phyloP scores from a whole-genome alignment of 30 jellyfish, hydroid and myxozoan genomes.

The Pelagia noctiluca region DNA sequence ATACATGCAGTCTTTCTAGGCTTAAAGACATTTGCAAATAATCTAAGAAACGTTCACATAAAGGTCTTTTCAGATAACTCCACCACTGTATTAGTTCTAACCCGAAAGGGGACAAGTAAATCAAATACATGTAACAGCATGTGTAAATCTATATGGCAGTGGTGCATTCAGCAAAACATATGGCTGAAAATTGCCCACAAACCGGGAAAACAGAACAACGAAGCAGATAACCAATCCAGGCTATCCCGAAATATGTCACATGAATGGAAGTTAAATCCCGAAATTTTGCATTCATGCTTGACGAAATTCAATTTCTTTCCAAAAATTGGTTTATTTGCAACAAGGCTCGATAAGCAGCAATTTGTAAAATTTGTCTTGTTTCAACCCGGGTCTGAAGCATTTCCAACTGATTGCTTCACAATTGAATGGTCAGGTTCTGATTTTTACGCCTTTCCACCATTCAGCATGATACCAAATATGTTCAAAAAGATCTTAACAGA shows the following conservation, averaged over 20 bases:
- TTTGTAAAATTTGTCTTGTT: background rate
- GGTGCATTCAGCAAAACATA: background rate
- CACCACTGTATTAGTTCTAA: slow-evolving; percentile 31
- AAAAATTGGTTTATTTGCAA: slow-evolving; percentile 43
- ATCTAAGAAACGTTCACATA: slow-evolving; percentile 1
- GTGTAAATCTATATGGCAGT: slow-evolving; percentile 6
- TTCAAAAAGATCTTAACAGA: background rate
- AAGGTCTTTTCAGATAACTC: slow-evolving; percentile 30
- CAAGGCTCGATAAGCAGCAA: slow-evolving; percentile 6
- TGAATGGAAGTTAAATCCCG: slow-evolving; percentile 36
- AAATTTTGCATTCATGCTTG: background rate
- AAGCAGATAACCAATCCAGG: slow-evolving; percentile 45
- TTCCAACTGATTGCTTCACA: background rate
- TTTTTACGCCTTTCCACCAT: slow-evolving; percentile 39
- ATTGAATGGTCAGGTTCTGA: background rate
- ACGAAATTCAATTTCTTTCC: background rate
- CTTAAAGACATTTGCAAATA: slow-evolving; percentile 13
- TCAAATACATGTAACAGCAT: background rate
- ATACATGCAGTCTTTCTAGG: slow-evolving; percentile 18
- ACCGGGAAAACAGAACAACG: slow-evolving; percentile 48
- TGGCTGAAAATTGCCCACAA: slow-evolving; percentile 58
- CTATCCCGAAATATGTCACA: background rate
- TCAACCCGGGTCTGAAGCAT: slow-evolving; percentile 10
- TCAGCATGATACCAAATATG: background rate
- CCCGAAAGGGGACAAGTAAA: slow-evolving; percentile 39